phyloP scores from a whole-genome alignment of 2,113 vertebrate genomes.

The Carlito syrichta region DNA sequence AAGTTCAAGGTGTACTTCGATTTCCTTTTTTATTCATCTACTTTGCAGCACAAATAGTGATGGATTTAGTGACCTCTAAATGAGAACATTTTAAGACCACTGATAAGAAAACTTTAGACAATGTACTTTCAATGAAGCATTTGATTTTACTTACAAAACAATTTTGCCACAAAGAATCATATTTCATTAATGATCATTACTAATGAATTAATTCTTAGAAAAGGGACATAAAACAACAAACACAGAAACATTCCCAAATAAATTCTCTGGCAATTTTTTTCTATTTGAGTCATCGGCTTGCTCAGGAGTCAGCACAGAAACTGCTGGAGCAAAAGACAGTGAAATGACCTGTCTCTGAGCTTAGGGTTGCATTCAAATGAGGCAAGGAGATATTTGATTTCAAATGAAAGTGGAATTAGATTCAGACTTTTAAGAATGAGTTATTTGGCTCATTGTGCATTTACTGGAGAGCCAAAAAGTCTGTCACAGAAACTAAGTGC shows the following conservation, averaged over 20 bases:
- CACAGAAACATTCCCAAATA: neutral
- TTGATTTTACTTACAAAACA: conserved; percentile 7
- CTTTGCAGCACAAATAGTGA: neutral
- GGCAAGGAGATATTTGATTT: neutral
- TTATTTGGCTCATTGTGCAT: neutral
- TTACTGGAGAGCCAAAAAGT: neutral
- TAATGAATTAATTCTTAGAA: neutral
- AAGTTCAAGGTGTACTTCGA: neutral
- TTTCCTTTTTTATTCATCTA: conserved; percentile 16
- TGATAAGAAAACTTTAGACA: neutral
- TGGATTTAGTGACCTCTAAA: neutral
- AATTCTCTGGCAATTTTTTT: neutral
- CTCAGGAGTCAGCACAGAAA: neutral
- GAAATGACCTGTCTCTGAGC: neutral
- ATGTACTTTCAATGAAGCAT: neutral
- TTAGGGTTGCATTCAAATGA: neutral
- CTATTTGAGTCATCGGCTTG: neutral
- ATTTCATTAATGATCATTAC: neutral
- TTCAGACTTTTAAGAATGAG: neutral
- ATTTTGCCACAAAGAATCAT: neutral
- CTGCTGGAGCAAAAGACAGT: neutral
- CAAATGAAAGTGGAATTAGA: neutral
- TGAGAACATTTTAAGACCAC: neutral
- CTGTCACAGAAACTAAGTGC: neutral
- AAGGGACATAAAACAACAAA: neutral